Evolutionary conservation across 2,113 vertebrate genomes (phyloP).

Genomic region (Pelobates fuscus): DNA sequence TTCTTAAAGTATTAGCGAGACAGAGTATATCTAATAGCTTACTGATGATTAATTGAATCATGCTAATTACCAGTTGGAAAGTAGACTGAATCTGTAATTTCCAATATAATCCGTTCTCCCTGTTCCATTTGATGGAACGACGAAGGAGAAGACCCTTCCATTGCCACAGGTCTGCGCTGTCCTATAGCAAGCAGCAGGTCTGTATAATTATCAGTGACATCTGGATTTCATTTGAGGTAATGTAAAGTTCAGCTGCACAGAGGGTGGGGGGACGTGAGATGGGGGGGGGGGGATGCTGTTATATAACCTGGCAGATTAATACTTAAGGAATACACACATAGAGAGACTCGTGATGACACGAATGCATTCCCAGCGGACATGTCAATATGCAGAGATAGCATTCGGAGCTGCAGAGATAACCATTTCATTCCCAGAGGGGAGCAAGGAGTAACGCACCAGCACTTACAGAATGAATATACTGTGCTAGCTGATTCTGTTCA

Average conservation of each 20-base stretch:
- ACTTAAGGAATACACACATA: not conserved
- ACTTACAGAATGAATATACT: too few relatives aligned
- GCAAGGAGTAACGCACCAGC: not conserved
- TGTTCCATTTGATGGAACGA: not conserved
- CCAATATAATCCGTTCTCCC: not conserved
- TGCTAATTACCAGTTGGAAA: not conserved
- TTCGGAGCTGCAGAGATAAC: not conserved
- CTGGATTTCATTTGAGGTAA: not conserved
- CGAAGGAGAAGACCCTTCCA: not conserved
- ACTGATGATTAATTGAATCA: too few relatives aligned
- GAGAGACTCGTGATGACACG: not conserved
- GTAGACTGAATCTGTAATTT: not conserved
- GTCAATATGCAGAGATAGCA: not conserved
- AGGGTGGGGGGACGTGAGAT: too few relatives aligned
- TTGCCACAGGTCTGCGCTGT: not conserved
- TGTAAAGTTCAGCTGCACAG: slow-evolving; percentile 1
- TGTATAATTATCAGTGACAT: not conserved
- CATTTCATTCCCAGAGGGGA: not conserved
- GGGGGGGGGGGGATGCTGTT: not conserved
- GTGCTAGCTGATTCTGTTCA: too few relatives aligned
- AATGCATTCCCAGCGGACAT: not conserved
- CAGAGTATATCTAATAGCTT: too few relatives aligned
- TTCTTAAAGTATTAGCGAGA: too few relatives aligned
- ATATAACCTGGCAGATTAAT: slow-evolving; percentile 17
- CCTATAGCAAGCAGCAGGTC: not conserved